These are phyloP conservation scores for Gadus chalcogrammus DNA, from an alignment of 2,113 vertebrate species.

Conservation along the genomic window DNA sequence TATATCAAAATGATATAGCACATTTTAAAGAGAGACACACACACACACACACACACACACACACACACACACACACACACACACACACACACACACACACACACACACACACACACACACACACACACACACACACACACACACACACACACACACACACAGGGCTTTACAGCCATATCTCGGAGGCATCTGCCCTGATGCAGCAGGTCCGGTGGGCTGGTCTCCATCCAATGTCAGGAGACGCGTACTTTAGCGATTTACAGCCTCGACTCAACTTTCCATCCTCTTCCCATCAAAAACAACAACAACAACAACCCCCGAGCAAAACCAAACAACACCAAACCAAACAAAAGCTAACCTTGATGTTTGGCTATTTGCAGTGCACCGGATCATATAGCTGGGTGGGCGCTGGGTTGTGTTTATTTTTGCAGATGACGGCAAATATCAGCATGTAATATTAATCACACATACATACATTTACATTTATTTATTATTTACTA, in stretches of 20 bases:
- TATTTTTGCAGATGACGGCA: too few species aligned
- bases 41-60: slow-evolving; percentile 31
- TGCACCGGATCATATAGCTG: too few species aligned
- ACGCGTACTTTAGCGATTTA: slow-evolving; percentile 63
- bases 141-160: slow-evolving; percentile 20
- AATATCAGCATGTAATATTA: too few species aligned
- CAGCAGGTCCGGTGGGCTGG: slow-evolving; percentile 60
- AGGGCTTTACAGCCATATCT: slow-evolving; percentile 50
- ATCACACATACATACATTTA: too few species aligned
- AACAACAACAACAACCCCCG: slow-evolving; percentile 47
- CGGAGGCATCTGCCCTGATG: slow-evolving; percentile 70
- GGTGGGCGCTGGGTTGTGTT: too few species aligned
- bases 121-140: slow-evolving; percentile 53
- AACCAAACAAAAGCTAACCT: slow-evolving; percentile 36
- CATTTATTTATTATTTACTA: too few species aligned
- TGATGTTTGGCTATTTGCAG: too few species aligned
- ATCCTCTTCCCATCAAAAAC: slow-evolving; percentile 51
- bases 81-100: slow-evolving; percentile 48
- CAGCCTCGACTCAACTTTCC: slow-evolving; percentile 61
- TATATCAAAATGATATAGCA: slow-evolving; percentile 74
- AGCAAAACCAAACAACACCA: slow-evolving; percentile 39
- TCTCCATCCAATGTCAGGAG: slow-evolving; percentile 67
- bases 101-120: slow-evolving; percentile 33
- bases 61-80: background rate
- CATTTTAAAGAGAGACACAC: slow-evolving; percentile 64